phyloP scores from a whole-genome alignment of 37 sponge, comb jelly and placozoan genomes.

The Geodia barretti region DNA sequence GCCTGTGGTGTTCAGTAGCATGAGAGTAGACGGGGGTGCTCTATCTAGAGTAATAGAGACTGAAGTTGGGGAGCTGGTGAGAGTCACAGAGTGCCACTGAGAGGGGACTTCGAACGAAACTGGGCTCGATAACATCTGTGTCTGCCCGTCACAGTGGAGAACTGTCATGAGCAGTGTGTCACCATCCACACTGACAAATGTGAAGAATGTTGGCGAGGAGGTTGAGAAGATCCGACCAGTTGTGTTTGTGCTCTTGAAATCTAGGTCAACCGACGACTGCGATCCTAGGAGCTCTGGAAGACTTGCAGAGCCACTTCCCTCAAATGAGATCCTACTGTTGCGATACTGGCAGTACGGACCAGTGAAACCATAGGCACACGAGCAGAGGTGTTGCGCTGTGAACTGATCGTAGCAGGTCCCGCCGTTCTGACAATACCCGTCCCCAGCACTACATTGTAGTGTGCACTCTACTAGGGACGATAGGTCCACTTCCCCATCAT shows the following conservation, averaged over 20 bases:
- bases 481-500: not conserved
- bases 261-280: conserved; percentile 8
- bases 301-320: conserved; percentile 10
- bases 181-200: not conserved
- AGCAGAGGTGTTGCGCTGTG: conserved; percentile 1
- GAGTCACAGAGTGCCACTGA: conserved; percentile 20
- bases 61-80: not conserved
- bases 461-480: not conserved
- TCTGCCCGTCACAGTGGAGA: not conserved
- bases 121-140: not conserved
- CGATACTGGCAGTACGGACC: conserved; percentile 41
- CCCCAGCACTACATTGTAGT: conserved; percentile 19
- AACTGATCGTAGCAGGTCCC: conserved; percentile 34
- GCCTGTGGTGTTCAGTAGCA: not conserved
- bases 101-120: not conserved
- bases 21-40: not conserved
- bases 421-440: conserved; percentile 16
- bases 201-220: not conserved
- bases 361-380: conserved; percentile 42
- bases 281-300: not conserved
- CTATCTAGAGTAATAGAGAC: not conserved
- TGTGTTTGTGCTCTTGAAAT: conserved; percentile 20
- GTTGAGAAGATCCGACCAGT: not conserved
- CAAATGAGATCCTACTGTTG: conserved; percentile 20
- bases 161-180: not conserved